phyloP scores from a whole-genome alignment of 2,113 vertebrate genomes.

The Ciconia boyciana region DNA sequence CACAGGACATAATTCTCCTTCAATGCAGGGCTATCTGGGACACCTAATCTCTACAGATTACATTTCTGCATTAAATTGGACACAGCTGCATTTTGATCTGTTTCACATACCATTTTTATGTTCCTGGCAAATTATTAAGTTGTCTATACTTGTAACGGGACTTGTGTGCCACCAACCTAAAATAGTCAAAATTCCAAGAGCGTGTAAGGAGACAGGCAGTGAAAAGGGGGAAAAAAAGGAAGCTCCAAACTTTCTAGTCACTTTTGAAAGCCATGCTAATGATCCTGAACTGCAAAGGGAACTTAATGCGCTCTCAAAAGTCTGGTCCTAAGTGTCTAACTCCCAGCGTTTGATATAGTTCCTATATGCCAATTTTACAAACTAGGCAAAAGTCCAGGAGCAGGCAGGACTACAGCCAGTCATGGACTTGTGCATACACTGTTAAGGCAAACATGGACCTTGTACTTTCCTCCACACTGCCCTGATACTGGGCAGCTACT shows the following conservation, averaged over 20 bases:
- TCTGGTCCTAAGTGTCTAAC: neutral
- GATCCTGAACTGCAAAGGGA: neutral
- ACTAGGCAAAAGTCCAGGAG: neutral
- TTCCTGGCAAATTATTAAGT: neutral
- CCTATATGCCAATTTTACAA: neutral
- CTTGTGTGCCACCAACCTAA: neutral
- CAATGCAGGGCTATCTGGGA: neutral
- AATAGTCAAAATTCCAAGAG: neutral
- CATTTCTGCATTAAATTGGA: neutral
- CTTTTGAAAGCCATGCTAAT: neutral
- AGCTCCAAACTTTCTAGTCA: neutral
- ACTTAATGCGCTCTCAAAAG: neutral
- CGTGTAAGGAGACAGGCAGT: neutral
- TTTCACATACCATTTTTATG: neutral
- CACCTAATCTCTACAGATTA: neutral
- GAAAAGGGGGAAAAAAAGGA: neutral
- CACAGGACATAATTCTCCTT: neutral
- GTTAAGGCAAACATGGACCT: neutral
- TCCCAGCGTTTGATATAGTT: neutral
- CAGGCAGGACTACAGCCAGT: neutral
- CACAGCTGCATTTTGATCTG: neutral
- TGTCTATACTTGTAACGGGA: neutral
- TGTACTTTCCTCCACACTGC: neutral
- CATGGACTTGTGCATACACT: neutral
- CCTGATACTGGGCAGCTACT: neutral